Evolutionary conservation across 1,140 invertebrate genomes (phyloP).

Genomic region (Pectinophora gossypiella): DNA sequence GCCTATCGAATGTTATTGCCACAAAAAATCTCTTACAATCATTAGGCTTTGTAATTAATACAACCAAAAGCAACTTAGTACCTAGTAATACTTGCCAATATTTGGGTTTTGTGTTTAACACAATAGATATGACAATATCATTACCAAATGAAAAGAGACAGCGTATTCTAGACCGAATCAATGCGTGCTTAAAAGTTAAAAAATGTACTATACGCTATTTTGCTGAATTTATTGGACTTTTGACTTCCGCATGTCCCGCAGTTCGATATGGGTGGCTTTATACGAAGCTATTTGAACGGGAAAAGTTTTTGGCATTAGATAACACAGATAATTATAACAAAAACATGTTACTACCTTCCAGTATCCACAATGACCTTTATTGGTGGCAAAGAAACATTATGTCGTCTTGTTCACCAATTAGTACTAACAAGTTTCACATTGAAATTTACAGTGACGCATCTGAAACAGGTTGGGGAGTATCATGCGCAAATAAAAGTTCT

Average conservation of each 20-base stretch:
- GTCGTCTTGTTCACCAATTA: no score
- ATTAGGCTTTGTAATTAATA: conserved; percentile 13
- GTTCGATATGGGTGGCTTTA: conserved; percentile 11
- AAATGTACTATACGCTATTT: conserved; percentile 6
- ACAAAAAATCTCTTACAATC: conserved; percentile 8
- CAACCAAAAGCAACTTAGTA: conserved; percentile 8
- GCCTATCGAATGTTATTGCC: conserved; percentile 1
- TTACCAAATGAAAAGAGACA: conserved; percentile 8
- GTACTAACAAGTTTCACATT: no score
- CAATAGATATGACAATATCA: conserved; percentile 3
- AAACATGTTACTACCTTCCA: no score
- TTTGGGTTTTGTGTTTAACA: conserved; percentile 13
- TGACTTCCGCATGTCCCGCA: conserved; percentile 9
- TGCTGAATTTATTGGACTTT: conserved; percentile 12
- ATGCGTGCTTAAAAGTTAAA: neutral
- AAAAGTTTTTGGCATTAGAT: conserved; percentile 9
- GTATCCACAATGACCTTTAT: no score
- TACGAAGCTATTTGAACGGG: conserved; percentile 13
- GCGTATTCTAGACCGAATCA: neutral
- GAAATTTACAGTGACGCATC: no score
- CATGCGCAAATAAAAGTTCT: no score
- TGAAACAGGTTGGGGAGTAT: no score
- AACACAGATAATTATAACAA: conserved; percentile 4
- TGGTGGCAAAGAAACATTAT: no score
- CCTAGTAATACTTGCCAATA: conserved; percentile 7